Base-by-base conservation (phyloP, 2,113 vertebrate genomes). In the Dasyurus viverrinus region DNA sequence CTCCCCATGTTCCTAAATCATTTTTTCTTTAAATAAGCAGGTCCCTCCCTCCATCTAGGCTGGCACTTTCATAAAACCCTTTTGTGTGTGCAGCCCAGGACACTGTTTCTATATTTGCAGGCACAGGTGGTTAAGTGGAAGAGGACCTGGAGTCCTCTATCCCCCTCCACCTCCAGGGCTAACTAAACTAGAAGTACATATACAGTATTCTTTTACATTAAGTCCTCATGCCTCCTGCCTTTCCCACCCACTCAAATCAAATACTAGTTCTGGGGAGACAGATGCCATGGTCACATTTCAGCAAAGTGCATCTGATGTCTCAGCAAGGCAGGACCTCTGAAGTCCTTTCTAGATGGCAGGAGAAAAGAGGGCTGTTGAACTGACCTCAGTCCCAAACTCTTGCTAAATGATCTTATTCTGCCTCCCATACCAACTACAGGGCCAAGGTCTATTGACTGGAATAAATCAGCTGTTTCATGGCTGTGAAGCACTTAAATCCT, bases 1-100 rank as follows among this genome's bases (percentile, higher is more conserved):
- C 68, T 42, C 68, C 68, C 68, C 68, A 22, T 84, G 68, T 84
- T 84, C n/a, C n/a, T 42, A 84, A 84, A 84, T 84, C 68, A 84
- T 23, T 84, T 84, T 84, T 42, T 84, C 68, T 84, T 84, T 84
- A 84, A 42, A 84, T 84, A 84, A 84, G 36, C 68, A 42, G 36
- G 68, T 84, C 68, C 68, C 36, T 95, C 30, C 53, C 95, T 92
- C 52, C 57, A n/a, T 92, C 36, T 68, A 54, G 91, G 16, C 12
- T 16, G 36, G 26, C 68, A 84, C 68, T 84, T 84, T 84, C 68
- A 84, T 84, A 84, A 84, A 84, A 19, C 68, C 19, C 68, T 84
- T 84, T 84, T 84, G 68, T 84, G 19, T 84, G n/a, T 42, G n/a
- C 68, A 84, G 36, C 68, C 68, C 68, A 84, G n/a, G n/a, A 42